Evolutionary conservation across 2,113 vertebrate species (phyloP), one percentile per base, ranked within the genome.

Genomic region (Callipepla californica): DNA sequence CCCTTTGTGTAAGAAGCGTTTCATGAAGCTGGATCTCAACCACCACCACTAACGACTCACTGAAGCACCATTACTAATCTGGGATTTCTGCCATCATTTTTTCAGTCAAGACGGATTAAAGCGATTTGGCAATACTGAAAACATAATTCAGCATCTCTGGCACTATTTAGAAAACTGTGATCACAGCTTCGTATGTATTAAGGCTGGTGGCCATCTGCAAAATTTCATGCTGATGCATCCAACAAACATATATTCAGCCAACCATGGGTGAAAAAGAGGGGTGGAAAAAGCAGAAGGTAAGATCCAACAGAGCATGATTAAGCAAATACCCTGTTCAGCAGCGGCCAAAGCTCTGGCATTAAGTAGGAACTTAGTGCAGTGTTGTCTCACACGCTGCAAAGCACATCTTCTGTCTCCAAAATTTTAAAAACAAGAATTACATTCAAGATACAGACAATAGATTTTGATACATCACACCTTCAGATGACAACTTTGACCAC

Each of bases 151-250:
- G 89, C 87, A 87, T 85, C 77, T 79, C 80, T 79, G 77, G 87
- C 85, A 89, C 85, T 82, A 80, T 93, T 87, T 92, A 80, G 77
- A 84, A 93, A 90, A 91, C 93, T 91, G 89, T 69, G 93, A 93
- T 80, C 81, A 75, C 93, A 96, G 79, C 45, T 95, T 95, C 72
- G 66, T 13, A 12, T 68, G 67, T 15, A 80, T 72, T 77, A 74
- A 65, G 65, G 50, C 85, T 65, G 69, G 89, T 80, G 93, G 75
- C 85, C 83, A 92, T 93, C 70, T 92, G 82, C 76, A 95, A 93
- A 75, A 80, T 84, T 45, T 74, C 93, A 73, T 63, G 73, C 80
- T 73, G 75, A 85, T 59, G 68, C 48, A 75, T 89, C 70, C 67
- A 51, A 89, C 93, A 26, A 87, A 83, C 36, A 77, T 42, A n/a